phyloP scores from a whole-genome alignment of 2,888 invertebrate genomes.

The Andricus curvator region DNA sequence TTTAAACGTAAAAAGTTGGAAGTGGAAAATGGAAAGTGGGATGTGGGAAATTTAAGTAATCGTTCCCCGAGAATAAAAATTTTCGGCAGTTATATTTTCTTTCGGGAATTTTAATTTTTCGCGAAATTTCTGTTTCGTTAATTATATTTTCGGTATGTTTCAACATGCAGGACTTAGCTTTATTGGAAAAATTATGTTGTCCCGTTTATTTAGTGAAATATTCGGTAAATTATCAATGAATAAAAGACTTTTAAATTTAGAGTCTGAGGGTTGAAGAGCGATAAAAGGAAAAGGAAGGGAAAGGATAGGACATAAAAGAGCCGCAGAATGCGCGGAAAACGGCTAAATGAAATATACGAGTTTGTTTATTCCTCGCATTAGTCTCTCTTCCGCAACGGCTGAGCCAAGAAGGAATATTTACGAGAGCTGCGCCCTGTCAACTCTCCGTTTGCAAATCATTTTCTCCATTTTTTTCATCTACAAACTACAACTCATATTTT shows the following conservation, averaged over 20 bases:
- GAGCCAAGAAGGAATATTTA: constrained; percentile 51
- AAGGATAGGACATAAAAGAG: constrained; percentile 43
- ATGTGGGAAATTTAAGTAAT: too few species aligned
- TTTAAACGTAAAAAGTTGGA: too few species aligned
- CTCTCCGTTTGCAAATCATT: constrained; percentile 35
- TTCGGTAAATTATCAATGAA: neutral
- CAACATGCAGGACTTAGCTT: too few species aligned
- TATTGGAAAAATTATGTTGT: too few species aligned
- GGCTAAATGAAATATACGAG: constrained; percentile 62
- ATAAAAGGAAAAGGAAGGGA: constrained; percentile 42
- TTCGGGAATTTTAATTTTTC: too few species aligned
- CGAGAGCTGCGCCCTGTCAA: constrained; percentile 42
- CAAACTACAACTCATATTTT: neutral
- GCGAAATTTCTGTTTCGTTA: too few species aligned
- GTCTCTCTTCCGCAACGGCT: constrained; percentile 45
- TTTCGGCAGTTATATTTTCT: too few species aligned
- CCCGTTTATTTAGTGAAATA: neutral
- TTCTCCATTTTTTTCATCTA: constrained; percentile 5
- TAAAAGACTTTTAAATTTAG: neutral
- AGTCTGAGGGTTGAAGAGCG: constrained; percentile 35
- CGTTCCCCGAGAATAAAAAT: too few species aligned
- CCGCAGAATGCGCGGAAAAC: constrained; percentile 46
- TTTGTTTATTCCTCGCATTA: constrained; percentile 60
- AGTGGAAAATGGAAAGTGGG: too few species aligned
- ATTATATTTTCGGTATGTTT: too few species aligned